phyloP scores from a whole-genome alignment of 2,113 vertebrate species.

The Dicerorhinus sumatrensis region DNA sequence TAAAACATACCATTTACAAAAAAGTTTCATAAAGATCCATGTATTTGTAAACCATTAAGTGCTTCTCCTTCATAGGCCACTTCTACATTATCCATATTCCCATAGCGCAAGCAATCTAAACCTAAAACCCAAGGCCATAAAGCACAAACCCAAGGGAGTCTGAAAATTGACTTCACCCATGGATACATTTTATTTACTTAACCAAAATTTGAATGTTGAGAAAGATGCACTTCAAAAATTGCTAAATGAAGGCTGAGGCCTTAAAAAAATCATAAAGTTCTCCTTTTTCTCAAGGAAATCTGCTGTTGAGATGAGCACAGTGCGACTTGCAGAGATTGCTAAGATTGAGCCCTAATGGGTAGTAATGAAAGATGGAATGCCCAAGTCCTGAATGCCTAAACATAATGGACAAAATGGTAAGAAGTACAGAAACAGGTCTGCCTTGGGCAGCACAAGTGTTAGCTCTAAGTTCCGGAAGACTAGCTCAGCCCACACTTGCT shows the following conservation, averaged over 20 bases:
- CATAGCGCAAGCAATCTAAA: neutral
- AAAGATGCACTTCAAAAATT: neutral
- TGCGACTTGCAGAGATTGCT: neutral
- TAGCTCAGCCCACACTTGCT: neutral
- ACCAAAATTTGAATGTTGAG: neutral
- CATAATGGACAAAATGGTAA: neutral
- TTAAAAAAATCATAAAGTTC: slow-evolving; percentile 3
- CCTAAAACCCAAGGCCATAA: neutral
- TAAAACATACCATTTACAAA: neutral
- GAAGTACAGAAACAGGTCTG: neutral
- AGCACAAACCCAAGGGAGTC: neutral
- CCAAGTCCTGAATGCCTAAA: neutral
- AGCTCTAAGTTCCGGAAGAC: neutral
- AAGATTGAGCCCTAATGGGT: neutral
- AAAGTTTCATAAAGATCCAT: neutral
- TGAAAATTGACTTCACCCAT: neutral
- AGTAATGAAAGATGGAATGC: neutral
- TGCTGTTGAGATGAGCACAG: neutral
- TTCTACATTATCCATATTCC: neutral
- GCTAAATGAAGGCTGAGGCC: neutral
- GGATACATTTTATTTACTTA: neutral
- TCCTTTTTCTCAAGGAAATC: neutral
- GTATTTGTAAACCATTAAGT: neutral
- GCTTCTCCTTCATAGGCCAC: neutral
- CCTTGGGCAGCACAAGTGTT: neutral